phyloP scores from a whole-genome alignment of 2,797 vertebrate genomes.

The Zalophus californianus region DNA sequence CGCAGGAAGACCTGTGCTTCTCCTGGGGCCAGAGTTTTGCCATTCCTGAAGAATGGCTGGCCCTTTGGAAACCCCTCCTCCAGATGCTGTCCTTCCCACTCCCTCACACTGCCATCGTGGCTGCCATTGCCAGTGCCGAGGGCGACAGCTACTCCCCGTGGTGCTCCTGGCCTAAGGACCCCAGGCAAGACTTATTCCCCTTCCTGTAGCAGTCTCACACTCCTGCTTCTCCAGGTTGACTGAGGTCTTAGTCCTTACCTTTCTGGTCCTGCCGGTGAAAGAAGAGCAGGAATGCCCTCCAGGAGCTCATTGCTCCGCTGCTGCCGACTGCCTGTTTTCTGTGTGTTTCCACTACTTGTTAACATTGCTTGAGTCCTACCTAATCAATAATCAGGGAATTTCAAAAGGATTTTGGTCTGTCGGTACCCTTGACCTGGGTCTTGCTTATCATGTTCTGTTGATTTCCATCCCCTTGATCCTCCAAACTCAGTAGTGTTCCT shows the following conservation, averaged over 20 bases:
- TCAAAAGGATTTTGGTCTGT: neutral
- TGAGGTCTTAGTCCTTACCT: neutral
- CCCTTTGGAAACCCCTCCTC: neutral
- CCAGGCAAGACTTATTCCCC: neutral
- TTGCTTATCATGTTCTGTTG: constrained; percentile 1
- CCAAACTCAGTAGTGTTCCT: neutral
- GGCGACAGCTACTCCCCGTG: neutral
- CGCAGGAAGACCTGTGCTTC: neutral
- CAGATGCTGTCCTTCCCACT: no score
- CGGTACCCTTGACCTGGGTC: neutral
- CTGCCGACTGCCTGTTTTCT: neutral
- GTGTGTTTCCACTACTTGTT: neutral
- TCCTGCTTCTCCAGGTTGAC: neutral
- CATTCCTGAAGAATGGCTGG: neutral
- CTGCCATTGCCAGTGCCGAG: neutral
- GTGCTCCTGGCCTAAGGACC: neutral
- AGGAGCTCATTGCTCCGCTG: neutral
- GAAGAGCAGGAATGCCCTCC: neutral
- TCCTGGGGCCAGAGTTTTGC: neutral
- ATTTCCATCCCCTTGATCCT: neutral
- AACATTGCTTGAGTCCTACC: neutral
- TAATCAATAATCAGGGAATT: neutral
- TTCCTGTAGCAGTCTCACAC: neutral
- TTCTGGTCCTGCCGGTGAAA: neutral
- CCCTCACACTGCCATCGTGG: no score